A percentile compares a stretch with the other conserved stretches of the same genome.
Evolutionary conservation across 2,888 invertebrate genomes (phyloP).

Genomic region (Amorpha juglandis): DNA sequence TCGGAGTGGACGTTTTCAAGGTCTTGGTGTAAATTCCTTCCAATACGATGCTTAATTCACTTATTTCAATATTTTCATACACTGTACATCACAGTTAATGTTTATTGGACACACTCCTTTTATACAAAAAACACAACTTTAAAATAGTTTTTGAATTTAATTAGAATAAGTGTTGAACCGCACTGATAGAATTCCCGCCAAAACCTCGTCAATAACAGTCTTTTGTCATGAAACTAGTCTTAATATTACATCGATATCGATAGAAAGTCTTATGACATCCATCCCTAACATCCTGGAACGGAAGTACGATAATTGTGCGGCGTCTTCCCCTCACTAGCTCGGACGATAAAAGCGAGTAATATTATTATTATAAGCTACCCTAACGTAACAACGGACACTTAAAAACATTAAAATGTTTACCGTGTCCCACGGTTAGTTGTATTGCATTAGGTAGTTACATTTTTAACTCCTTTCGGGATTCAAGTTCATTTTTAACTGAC

Average conservation of each 20-base stretch:
- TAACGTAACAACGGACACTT: slow-evolving; percentile 13
- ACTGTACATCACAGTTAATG: too few species aligned
- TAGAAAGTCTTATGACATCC: slow-evolving; percentile 35
- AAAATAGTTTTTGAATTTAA: too few species aligned
- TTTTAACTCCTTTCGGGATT: too few species aligned
- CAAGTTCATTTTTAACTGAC: too few species aligned
- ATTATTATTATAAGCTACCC: slow-evolving; percentile 34
- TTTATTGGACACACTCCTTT: too few species aligned
- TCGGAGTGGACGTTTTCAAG: too few species aligned
- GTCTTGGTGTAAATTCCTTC: too few species aligned
- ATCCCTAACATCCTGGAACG: slow-evolving; percentile 66
- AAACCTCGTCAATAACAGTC: background rate
- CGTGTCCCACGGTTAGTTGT: background rate
- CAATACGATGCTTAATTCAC: too few species aligned
- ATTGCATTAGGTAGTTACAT: background rate
- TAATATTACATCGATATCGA: slow-evolving; percentile 45
- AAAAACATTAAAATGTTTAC: background rate
- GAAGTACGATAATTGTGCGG: slow-evolving; percentile 79
- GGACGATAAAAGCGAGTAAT: slow-evolving; percentile 44
- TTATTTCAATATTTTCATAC: too few species aligned
- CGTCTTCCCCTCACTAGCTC: slow-evolving; percentile 75
- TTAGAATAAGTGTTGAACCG: too few species aligned
- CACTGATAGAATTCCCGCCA: too few species aligned
- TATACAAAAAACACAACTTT: too few species aligned
- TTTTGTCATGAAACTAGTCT: background rate